phyloP scores from a whole-genome alignment of 2,113 vertebrate species.

The Crotalus helleri region DNA sequence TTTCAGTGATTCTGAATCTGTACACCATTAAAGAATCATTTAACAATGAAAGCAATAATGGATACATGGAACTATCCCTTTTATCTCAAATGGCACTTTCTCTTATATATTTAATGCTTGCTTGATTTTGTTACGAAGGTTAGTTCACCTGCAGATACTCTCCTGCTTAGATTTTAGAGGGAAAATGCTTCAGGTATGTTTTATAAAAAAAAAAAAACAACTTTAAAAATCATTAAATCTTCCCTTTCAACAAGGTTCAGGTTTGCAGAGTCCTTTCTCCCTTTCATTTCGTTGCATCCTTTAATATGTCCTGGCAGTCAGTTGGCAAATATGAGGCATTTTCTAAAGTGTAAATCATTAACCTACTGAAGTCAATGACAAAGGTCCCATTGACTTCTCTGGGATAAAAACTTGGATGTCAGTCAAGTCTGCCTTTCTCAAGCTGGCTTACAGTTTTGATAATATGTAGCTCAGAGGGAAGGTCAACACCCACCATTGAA shows the following conservation, averaged over 20 bases:
- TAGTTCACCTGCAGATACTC: background rate
- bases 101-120: slow-evolving; percentile 44
- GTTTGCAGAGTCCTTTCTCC: background rate
- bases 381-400: slow-evolving; percentile 9
- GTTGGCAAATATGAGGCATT: background rate
- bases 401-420: slow-evolving; percentile 2
- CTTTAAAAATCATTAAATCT: background rate
- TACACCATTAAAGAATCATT: slow-evolving; percentile 33
- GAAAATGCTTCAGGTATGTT: background rate
- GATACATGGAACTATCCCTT: slow-evolving; percentile 19
- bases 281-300: background rate
- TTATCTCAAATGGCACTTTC: slow-evolving; percentile 54
- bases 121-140: slow-evolving; percentile 56
- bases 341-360: slow-evolving; percentile 2
- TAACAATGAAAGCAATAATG: background rate
- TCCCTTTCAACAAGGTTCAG: background rate
- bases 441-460: background rate
- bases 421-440: background rate
- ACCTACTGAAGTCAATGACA: background rate
- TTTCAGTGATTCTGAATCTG: background rate
- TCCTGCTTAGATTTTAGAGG: background rate
- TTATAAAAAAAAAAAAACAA: background rate
- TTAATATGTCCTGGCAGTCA: background rate
- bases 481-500: background rate
- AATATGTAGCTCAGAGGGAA: background rate